phyloP scores from a whole-genome alignment of 2,113 vertebrate genomes.

The Tamias sibiricus region DNA sequence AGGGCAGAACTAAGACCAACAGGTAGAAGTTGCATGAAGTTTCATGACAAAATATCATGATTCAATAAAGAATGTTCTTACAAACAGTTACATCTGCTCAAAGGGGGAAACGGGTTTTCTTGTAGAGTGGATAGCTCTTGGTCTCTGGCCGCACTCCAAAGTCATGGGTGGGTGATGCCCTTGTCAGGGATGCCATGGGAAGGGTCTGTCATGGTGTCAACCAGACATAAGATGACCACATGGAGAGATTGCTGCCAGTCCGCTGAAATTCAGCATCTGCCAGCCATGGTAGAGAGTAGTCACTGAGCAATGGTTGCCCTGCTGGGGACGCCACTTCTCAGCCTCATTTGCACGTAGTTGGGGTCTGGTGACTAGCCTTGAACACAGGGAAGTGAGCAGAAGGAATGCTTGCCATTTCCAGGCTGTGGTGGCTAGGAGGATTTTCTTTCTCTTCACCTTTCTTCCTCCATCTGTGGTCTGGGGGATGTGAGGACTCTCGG shows the following conservation, averaged over 20 bases:
- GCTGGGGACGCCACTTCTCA: not conserved
- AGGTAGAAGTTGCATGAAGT: not conserved
- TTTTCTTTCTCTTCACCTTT: rapidly evolving
- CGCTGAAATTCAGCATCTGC: not conserved
- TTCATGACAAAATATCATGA: rapidly evolving
- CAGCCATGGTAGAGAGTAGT: rapidly evolving
- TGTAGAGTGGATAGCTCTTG: not conserved
- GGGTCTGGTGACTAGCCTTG: not conserved
- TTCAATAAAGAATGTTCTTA: not conserved
- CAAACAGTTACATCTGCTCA: not conserved
- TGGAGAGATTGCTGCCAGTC: not conserved
- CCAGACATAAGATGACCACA: rapidly evolving
- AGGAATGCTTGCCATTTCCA: rapidly evolving
- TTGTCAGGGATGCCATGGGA: rapidly evolving
- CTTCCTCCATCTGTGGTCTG: not conserved
- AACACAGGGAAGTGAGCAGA: rapidly evolving
- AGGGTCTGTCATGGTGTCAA: rapidly evolving
- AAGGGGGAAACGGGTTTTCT: not conserved
- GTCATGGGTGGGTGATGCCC: rapidly evolving
- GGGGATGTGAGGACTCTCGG: not conserved
- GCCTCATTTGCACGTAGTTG: rapidly evolving
- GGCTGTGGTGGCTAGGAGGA: rapidly evolving
- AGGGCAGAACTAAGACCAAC: not conserved
- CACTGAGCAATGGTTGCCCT: not conserved
- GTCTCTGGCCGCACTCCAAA: not conserved